Base-by-base conservation (phyloP, 37 sponge, comb jelly and placozoan genomes). In the Crambe crambe region DNA sequence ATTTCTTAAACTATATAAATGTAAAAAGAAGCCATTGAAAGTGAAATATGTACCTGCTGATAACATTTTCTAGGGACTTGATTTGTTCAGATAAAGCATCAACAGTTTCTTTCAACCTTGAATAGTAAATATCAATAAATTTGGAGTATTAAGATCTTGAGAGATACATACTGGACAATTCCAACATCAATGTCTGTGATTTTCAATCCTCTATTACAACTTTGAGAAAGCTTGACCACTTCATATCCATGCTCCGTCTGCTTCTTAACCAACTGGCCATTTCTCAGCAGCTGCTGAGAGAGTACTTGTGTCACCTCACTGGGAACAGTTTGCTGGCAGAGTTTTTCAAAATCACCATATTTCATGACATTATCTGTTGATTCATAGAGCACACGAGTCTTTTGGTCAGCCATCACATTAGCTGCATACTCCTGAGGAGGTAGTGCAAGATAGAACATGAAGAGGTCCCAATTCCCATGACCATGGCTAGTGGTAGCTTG, bases 321-420 rank as follows among this genome's bases (percentile, higher is more conserved):
- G 56, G 27, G 17, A 0, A 73, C 84, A 8, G 54, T 8, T 34
- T 27, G 38, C 39, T 26, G 12, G 73, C 84, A 80, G 26, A 83
- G 71, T 5, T 66, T 36, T 15, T 56, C 39, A 37, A 79, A 79
- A 30, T 65, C 40, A 18, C 25, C 29, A 10, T 0, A 34, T 15
- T 43, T 56, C 75, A 79, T 79, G 31, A 89, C 75, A 8, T 37
- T 34, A 59, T 89, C 89, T 58, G 89, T 89, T 23, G 68, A 68
- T 72, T 75, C 66, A 80, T 75, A 74, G 29, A 75, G 37, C 8
- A 89, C 80, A 20, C 43, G 21, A 10, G 30, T 56, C 22, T 89
- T 51, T 18, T 83, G 84, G 1, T 31, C 47, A 17, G 67, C 9
- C 4, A 67, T 21, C 1, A 89, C 84, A 17, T 37, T 10, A 22